Base-by-base conservation (phyloP, 2,888 invertebrate genomes). In the Orthonevra nobilis region DNA sequence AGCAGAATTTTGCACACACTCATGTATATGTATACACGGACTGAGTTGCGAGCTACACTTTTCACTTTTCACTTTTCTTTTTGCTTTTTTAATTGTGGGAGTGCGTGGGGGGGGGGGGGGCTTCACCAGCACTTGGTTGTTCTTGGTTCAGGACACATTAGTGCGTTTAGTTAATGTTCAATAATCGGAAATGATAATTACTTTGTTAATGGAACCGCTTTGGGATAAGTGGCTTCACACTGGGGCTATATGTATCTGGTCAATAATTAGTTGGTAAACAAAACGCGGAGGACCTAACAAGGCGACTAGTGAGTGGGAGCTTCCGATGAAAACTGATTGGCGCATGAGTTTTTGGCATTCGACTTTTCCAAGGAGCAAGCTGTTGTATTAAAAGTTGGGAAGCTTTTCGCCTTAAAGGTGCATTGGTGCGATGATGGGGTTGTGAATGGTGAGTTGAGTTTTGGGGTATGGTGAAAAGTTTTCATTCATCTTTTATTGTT, bases 301-400 rank as follows among this genome's bases (percentile, higher is more conserved):
- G 58, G 23, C 4, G 58, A 50, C 69, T 50, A 34, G 12, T 32
- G 40, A 40, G 9, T 30, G 6, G 6, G 40, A 69, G 69, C 69
- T 58, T 48, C 58, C 40, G 69, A 60, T 60, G 69, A 69, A 69
- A 69, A 69, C 69, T 69, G 68, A 23, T 46, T 48, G 50, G 69
- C 69, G 69, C 69, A 69, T 69, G 69, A 32, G 14, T 69, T 40
- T 7, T 58, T 48, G 7, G 48, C 10, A 6, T 50, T 58, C 40
- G 23, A 34, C 20, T 50, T 69, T 60, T 36, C 26, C 58, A 50
- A 50, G 58, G 34, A 60, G 34, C 68, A 26, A 58, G 42, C 26
- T 50, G 50, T 58, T 44, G 40, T 20, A n/a, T n/a, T 30, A 14
- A 40, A 46, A 42, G 58, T 1, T 12, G n/a, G 14, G 2, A n/a